Base-by-base conservation (phyloP, 2,888 invertebrate genomes). In the Brenthis hecate region DNA sequence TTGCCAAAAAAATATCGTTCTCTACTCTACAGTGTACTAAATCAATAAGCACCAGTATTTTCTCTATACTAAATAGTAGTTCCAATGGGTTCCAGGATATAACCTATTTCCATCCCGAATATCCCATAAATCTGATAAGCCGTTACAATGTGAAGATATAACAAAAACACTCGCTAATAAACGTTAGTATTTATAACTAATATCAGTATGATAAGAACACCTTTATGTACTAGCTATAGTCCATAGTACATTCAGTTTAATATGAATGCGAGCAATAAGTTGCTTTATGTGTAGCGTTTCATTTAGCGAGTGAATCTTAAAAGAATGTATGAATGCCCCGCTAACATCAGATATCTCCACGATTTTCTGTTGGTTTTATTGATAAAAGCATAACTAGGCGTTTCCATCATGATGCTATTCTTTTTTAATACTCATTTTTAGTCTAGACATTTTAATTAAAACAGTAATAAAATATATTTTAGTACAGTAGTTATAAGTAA, bases 251-350 rank as follows among this genome's bases (percentile, higher is more conserved):
- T 32, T 47, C 13, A 19, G 63, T 54, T 53, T n/a, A 47, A 28
- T 63, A 63, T 63, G 23, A 36, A 68, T 58, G 28, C 58, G 54
- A 70, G 58, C 23, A 64, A 28, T 36, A 62, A 32, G 60, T 50
- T 60, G 50, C 23, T 28, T 60, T 58, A 64, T 51, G 68, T 70
- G 85, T 85, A 85, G 85, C 85, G 84, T 86, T 88, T 85, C 85
- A 86, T 84, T 88, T 82, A 84, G 82, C 83, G 79, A 78, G 73
- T 75, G 73, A 70, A 73, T 75, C 70, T 69, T 69, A 68, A 71
- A 71, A 56, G 64, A 68, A 57, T 57, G 64, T 57, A 66, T 69
- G 60, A 69, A 69, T 60, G 61, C 60, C 61, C 48, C 51, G 56
- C 65, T 65, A 61, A 65, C 55, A 61, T 62, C 51, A 56, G 60